These are phyloP conservation scores for Anhinga anhinga DNA, from an alignment of 2,113 vertebrate genomes.

Conservation along the genomic window DNA sequence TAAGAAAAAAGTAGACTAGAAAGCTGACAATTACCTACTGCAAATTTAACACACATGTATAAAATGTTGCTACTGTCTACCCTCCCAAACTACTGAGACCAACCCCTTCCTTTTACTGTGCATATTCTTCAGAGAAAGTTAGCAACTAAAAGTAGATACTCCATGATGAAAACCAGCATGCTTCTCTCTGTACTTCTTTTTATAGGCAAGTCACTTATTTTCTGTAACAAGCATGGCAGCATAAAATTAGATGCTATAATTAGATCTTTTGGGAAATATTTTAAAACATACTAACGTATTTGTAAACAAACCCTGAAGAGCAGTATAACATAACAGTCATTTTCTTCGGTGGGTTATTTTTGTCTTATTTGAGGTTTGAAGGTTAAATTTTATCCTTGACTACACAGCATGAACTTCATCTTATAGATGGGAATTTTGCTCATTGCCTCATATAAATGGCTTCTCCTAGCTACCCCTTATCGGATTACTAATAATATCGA, in stretches of 20 bases:
- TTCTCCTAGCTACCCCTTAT: background rate
- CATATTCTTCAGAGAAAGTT: background rate
- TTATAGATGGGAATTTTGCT: background rate
- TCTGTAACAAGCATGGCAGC: background rate
- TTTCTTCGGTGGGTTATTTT: background rate
- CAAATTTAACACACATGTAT: background rate
- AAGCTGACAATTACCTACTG: background rate
- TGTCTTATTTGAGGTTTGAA: background rate
- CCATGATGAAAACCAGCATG: background rate
- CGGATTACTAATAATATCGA: background rate
- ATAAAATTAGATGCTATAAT: background rate
- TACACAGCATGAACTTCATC: background rate
- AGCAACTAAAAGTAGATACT: background rate
- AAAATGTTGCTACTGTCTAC: background rate
- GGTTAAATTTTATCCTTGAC: background rate
- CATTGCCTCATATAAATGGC: background rate
- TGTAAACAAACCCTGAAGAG: background rate
- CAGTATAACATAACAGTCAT: background rate
- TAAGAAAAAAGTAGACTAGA: background rate
- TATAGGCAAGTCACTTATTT: background rate
- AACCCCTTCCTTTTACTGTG: background rate
- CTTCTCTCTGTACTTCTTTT: background rate
- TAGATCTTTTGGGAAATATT: background rate
- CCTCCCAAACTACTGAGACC: background rate
- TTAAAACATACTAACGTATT: background rate